Evolutionary conservation across 2,797 vertebrate genomes (phyloP), one percentile per base, ranked within the genome.

Genomic region (Lithobates pipiens): DNA sequence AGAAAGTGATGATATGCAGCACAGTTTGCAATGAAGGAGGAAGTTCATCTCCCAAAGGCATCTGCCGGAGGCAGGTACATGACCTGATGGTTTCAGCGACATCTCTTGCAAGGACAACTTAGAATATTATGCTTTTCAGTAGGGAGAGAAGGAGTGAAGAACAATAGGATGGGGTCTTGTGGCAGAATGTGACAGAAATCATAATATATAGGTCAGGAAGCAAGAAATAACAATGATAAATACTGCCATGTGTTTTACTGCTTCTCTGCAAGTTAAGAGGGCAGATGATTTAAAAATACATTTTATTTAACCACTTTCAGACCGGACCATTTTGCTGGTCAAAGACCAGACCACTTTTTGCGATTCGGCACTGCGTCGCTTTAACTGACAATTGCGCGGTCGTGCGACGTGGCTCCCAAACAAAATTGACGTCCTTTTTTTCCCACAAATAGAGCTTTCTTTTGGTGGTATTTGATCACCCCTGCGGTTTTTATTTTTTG

Each of bases 31-130:
- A 44, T 61, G 34, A 70, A 34, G 68, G 27, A 72, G 11, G 25
- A 67, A 78, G 69, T 65, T 78, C 50, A 65, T 57, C 50, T 84
- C 76, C 83, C 68, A 63, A 36, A 72, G 67, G 83, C 21, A 61
- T 69, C 6, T 63, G 50, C 36, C 69, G 25, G n/a, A 44, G 83
- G 76, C 67, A 72, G 32, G 76, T 65, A 71, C 44, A 46, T 79
- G 83, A 79, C 83, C 83, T 61, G 34, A 13, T 65, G 68, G 36
- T 63, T 85, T n/a, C 76, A 36, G 46, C 54, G 25, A 7, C 68
- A 73, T 77, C 13, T 32, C 9, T 21, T 72, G 65, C 75, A 77
- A 84, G 75, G 75, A 77, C 68, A 63, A 67, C 67, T 42, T 16
- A 15, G 16, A 71, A 57, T 77, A 25, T 70, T 44, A 83, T 54